Percentiles rank a stretch among this genome's conserved stretches.
Evolutionary conservation across 2,797 vertebrate genomes (phyloP).

Genomic region (Knipowitschia caucasica): DNA sequence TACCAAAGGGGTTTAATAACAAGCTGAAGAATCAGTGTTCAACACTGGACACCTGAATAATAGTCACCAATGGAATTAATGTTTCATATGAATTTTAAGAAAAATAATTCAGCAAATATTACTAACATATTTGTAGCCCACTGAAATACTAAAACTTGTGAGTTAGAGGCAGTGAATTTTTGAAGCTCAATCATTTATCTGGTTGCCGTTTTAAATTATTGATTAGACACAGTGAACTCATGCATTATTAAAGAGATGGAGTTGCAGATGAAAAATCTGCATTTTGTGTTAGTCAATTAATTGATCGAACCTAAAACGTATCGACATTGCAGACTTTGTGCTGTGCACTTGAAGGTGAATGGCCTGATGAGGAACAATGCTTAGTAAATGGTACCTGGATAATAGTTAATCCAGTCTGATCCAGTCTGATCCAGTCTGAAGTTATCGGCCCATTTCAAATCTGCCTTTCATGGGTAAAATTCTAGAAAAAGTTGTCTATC

Average conservation of each 20-base stretch:
- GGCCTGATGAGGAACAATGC: too few relatives aligned
- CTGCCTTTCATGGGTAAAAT: too few relatives aligned
- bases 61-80: slow-evolving; percentile 53
- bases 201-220: slow-evolving; percentile 51
- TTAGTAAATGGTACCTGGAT: slow-evolving; percentile 1
- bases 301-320: slow-evolving; percentile 16
- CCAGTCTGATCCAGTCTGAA: not conserved
- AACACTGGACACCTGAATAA: slow-evolving; percentile 52
- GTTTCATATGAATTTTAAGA: slow-evolving; percentile 56
- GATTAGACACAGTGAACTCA: slow-evolving; percentile 44
- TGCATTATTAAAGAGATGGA: slow-evolving; percentile 45
- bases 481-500: too few relatives aligned
- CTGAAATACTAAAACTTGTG: slow-evolving; percentile 29
- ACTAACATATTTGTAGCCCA: slow-evolving; percentile 44
- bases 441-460: too few relatives aligned
- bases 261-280: slow-evolving; percentile 34
- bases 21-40: slow-evolving; percentile 46
- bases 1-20: slow-evolving; percentile 46
- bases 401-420: not conserved
- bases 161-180: slow-evolving; percentile 40
- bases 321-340: slow-evolving; percentile 15
- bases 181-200: slow-evolving; percentile 42
- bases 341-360: not conserved
- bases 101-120: slow-evolving; percentile 47
- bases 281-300: slow-evolving; percentile 30